Conservation (phyloP, 2,888 invertebrate species). For the Anorthoa munda region DNA sequence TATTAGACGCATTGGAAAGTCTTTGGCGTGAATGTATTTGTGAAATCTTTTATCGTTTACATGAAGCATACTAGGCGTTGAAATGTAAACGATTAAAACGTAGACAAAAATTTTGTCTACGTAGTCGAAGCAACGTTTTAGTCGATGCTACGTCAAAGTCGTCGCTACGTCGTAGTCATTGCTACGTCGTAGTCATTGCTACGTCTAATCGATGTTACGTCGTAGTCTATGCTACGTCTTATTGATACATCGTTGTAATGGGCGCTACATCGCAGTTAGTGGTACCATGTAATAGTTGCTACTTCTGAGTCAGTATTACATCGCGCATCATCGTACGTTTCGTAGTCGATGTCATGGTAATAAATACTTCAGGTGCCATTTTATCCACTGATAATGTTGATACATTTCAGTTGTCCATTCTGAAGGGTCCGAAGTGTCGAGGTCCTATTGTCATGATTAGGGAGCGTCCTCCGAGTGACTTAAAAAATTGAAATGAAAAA, state of each 20-base stretch:
- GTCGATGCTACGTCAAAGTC: not conserved
- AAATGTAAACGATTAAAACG: not conserved
- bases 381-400: conserved; percentile 7
- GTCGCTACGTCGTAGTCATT: not conserved
- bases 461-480: not conserved
- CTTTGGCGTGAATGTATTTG: not conserved
- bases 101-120: not conserved
- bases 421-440: conserved; percentile 5
- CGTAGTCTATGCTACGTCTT: not conserved
- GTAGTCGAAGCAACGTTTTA: not conserved
- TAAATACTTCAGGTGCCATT: not conserved
- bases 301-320: not conserved
- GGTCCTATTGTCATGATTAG: conserved; percentile 20
- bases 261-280: not conserved
- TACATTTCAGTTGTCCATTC: conserved; percentile 29
- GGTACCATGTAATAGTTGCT: not conserved
- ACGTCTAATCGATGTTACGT: not conserved
- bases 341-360: not conserved
- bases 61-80: not conserved
- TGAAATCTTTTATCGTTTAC: not conserved
- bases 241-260: too few relatives aligned
- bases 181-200: too few relatives aligned
- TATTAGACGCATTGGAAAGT: conserved; percentile 14
- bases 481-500: conserved; percentile 39
- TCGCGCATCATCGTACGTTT: not conserved